phyloP scores from a whole-genome alignment of 2,113 vertebrate species.

The Pluvianellus socialis region DNA sequence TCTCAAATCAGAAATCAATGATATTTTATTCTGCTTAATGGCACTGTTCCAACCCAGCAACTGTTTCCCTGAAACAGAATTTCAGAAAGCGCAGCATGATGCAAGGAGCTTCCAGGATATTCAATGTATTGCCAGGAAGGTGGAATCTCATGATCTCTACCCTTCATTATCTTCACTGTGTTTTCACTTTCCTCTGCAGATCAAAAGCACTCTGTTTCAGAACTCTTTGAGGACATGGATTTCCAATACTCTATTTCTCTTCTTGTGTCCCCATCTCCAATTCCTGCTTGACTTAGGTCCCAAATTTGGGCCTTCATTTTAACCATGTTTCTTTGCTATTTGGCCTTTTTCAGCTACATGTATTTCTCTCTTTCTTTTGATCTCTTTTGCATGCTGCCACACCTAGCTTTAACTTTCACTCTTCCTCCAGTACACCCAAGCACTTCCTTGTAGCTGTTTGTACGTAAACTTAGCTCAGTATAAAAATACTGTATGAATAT shows the following conservation, averaged over 20 bases:
- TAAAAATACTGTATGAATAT: background rate
- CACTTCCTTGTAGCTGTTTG: background rate
- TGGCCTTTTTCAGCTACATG: background rate
- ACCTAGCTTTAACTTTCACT: constrained; percentile 16
- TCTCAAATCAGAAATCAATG: background rate
- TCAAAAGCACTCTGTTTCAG: background rate
- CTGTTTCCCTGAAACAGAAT: background rate
- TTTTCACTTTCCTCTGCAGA: background rate
- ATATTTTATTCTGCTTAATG: background rate
- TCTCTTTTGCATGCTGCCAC: background rate
- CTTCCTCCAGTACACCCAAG: background rate
- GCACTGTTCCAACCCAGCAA: background rate
- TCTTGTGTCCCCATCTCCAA: background rate
- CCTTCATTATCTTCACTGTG: background rate
- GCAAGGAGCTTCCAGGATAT: background rate
- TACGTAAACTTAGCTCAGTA: background rate
- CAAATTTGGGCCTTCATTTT: background rate
- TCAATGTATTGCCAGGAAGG: background rate
- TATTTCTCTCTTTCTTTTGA: background rate
- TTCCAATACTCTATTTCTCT: background rate
- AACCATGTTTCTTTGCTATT: background rate
- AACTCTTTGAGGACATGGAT: background rate
- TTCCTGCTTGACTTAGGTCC: background rate
- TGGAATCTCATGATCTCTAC: background rate
- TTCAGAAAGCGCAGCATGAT: background rate